These are phyloP conservation scores for Pycnonotus jocosus DNA, from an alignment of 2,113 vertebrate genomes.

Conservation along the genomic window DNA sequence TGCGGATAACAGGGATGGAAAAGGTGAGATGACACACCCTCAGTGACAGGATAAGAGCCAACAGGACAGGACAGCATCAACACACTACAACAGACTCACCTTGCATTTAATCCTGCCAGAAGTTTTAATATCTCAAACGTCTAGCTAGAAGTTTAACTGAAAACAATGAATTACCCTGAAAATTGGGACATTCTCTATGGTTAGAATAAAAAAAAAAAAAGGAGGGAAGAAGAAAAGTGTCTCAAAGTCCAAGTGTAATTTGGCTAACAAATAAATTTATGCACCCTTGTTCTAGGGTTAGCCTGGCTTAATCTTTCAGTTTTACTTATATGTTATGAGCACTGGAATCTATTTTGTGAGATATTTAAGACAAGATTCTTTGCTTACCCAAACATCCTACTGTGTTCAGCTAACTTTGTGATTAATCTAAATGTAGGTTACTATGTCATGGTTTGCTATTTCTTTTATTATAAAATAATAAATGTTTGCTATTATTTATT, in stretches of 20 bases:
- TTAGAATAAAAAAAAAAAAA: neutral
- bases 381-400: neutral
- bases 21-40: neutral
- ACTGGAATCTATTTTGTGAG: neutral
- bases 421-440: neutral
- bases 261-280: neutral
- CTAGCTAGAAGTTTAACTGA: neutral
- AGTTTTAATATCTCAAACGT: neutral
- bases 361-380: neutral
- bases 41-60: neutral
- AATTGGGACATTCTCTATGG: neutral
- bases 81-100: neutral
- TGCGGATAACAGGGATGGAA: neutral
- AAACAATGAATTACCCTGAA: neutral
- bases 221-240: neutral
- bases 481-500: neutral
- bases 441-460: neutral
- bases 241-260: neutral
- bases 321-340: neutral
- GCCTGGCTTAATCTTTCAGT: neutral
- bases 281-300: neutral
- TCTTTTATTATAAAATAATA: neutral
- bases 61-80: neutral
- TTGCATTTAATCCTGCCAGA: neutral
- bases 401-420: neutral